Evolutionary conservation across 2,888 invertebrate species (phyloP).

Genomic region (Drosophila colorata): DNA sequence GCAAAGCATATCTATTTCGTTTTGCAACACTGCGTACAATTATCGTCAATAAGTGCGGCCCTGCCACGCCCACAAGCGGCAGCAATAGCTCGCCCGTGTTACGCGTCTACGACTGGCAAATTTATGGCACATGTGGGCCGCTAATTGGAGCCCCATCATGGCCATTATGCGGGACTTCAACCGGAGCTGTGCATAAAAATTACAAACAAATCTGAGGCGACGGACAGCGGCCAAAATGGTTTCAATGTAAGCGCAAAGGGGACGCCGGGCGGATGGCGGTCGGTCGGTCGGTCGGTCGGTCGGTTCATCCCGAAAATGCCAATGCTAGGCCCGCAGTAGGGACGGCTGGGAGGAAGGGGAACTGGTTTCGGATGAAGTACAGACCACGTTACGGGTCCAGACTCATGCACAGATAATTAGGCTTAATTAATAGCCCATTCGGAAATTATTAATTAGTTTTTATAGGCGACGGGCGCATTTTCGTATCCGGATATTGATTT

Average conservation of each 20-base stretch:
- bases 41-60: constrained; percentile 28
- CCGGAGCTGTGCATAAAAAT: constrained; percentile 40
- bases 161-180: constrained; percentile 77
- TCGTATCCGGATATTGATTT: constrained; percentile 86
- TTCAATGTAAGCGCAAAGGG: constrained; percentile 32
- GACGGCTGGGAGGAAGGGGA: neutral
- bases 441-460: constrained; percentile 86
- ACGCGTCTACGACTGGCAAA: constrained; percentile 27
- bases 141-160: constrained; percentile 74
- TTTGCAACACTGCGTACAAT: constrained; percentile 15
- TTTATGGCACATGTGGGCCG: constrained; percentile 55
- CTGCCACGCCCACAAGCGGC: neutral
- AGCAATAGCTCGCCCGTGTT: neutral
- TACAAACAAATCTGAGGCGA: constrained; percentile 63
- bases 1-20: neutral
- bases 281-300: no score
- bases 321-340: constrained; percentile 16
- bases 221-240: constrained; percentile 23
- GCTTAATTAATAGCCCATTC: constrained; percentile 86
- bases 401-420: constrained; percentile 85
- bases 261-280: neutral
- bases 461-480: constrained; percentile 85
- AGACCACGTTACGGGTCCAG: constrained; percentile 69
- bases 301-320: constrained; percentile 22
- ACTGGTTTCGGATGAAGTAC: constrained; percentile 49